Base-by-base conservation (phyloP, 35 echinoderm and acorn worm genomes). In the Chiridota heheva region DNA sequence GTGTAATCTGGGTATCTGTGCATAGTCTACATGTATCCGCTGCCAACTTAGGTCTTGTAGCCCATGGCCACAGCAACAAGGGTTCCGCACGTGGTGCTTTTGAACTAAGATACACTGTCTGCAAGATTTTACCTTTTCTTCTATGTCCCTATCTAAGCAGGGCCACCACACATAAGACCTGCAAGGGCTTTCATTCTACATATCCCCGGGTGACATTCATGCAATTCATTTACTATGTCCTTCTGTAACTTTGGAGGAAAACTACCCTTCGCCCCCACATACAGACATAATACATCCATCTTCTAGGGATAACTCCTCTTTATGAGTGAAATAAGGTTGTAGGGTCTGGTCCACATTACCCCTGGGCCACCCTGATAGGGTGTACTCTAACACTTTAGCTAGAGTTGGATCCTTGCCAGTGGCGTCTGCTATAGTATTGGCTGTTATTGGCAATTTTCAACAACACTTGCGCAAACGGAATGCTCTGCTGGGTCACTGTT, bases 91-190 rank as follows among this genome's bases (percentile, higher is more conserved):
- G 36, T 26, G 87, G 87, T 16, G 79, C 34, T 12, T 80, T 42
- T 69, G 42, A 13, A 72, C 65, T 39, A 38, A 51, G 7, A 69
- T 66, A 59, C 87, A 82, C 13, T 42, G 43, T 1, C 67, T 28
- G 48, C 87, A 89, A n/a, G 34, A n/a, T 38, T 71, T 34, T 34
- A 72, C 87, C 27, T 49, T 74, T n/a, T 45, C 34, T 66, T 89
- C 68, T 63, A 89, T 89, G 31, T 89, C 77, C 69, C 76, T 63
- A 38, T 89, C 87, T 82, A 89, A 24, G 8, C 78, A 38, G n/a
- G 87, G 87, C 78, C 87, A 89, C 87, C 87, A 89, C 6, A 88
- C 42, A 41, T 88, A 62, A 49, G 45, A 26, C 17, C 65, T 39
- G 76, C 86, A 32, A 82, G 51, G 24, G 76, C 62, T 53, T 89